Base-by-base conservation (phyloP, 2,888 invertebrate genomes). In the Calephelis perditalis region DNA sequence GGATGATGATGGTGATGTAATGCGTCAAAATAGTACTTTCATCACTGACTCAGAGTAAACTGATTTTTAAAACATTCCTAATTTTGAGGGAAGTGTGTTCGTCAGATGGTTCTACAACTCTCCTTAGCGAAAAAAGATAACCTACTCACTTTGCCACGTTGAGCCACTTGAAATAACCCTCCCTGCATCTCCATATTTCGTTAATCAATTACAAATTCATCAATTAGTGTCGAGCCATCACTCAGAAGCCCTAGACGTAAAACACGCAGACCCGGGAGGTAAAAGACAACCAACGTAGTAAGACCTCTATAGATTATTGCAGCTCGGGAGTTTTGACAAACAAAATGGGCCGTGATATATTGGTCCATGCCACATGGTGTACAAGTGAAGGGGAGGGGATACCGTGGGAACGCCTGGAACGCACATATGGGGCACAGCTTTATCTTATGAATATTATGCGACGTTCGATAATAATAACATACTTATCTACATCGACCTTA, bases 401-500 rank as follows among this genome's bases (percentile, higher is more conserved):
- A 76, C 68, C 81, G 82, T 87, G 88, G 86, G 89, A 88, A 88
- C 83, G 70, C 64, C 74, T 75, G 76, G 70, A 66, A 70, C 79
- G 79, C 86, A 86, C 89, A 88, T 88, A 75, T 88, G 89, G 84
- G 80, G 74, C 77, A 78, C 89, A 90, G 88, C 86, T 88, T 88
- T 85, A 86, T 86, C 84, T 79, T 73, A 79, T 76, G 77, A 76
- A 78, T 78, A 81, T 79, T 81, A 82, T 71, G 77, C 79, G 82
- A 79, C 77, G 78, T 73, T 73, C 77, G 81, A 80, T 84, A 84
- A 86, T 86, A 86, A 82, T 82, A 82, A 81, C 74, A 73, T 80
- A 81, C 80, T 81, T 81, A 81, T 79, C 78, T 79, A 75, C 72
- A 70, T 73, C 74, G 75, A 72, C 74, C 74, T 75, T 74, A 63